Percentiles rank a stretch among this genome's conserved stretches.
These are phyloP conservation scores for Entomyzon cyanotis DNA, from an alignment of 2,113 vertebrate genomes.

Conservation along the genomic window DNA sequence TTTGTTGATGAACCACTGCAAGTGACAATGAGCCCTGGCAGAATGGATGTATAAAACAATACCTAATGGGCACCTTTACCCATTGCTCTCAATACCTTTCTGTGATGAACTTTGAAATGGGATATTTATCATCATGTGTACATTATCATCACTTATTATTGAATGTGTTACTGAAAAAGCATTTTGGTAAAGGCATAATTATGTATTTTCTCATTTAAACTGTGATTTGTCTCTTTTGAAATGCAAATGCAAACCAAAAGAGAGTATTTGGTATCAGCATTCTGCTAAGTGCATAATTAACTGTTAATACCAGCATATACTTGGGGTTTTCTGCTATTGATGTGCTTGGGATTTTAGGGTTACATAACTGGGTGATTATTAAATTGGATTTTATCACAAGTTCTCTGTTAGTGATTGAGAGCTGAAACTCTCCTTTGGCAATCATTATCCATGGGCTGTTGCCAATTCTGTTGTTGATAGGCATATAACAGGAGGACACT, in stretches of 20 bases:
- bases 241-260: slow-evolving; percentile 46
- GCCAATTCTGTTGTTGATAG: neutral
- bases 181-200: slow-evolving; percentile 31
- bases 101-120: neutral
- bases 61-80: neutral
- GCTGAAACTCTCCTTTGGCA: slow-evolving; percentile 25
- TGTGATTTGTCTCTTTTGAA: slow-evolving; percentile 34
- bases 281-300: slow-evolving; percentile 49
- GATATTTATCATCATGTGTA: neutral
- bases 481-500: neutral
- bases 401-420: neutral
- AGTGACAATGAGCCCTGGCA: neutral
- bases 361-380: slow-evolving; percentile 25
- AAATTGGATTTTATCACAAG: slow-evolving; percentile 30
- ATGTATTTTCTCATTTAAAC: slow-evolving; percentile 29
- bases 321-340: neutral
- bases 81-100: neutral
- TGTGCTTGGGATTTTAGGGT: slow-evolving; percentile 33
- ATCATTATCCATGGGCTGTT: neutral
- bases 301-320: slow-evolving; percentile 44
- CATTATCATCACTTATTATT: neutral
- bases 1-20: slow-evolving; percentile 2
- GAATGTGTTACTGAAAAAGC: neutral
- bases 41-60: neutral
- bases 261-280: slow-evolving; percentile 36